A percentile compares a stretch with the other conserved stretches of the same genome.
Conservation (phyloP, 2,888 invertebrate genomes). For the Acrobasis repandana region DNA sequence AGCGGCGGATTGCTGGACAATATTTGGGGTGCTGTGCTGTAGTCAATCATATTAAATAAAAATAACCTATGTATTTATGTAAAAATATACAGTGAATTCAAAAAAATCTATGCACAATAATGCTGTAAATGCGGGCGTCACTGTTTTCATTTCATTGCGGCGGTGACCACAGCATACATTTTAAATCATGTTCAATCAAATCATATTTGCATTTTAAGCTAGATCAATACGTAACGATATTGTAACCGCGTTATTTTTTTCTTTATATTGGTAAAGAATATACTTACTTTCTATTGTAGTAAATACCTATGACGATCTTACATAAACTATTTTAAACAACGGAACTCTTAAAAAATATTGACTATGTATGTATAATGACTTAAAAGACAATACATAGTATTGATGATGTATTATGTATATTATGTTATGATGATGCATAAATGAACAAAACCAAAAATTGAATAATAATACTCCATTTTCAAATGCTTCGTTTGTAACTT, state of each 20-base stretch:
- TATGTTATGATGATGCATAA: slow-evolving; percentile 4
- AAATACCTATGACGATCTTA: background rate
- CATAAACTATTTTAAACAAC: background rate
- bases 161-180: background rate
- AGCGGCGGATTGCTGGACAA: slow-evolving; percentile 67
- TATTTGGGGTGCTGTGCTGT: slow-evolving; percentile 73
- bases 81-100: slow-evolving; percentile 57
- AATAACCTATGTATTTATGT: slow-evolving; percentile 58
- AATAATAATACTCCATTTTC: slow-evolving; percentile 25
- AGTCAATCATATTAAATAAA: slow-evolving; percentile 74
- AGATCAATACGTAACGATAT: slow-evolving; percentile 27
- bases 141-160: slow-evolving; percentile 45
- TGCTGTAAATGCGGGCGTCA: slow-evolving; percentile 57
- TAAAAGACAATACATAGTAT: slow-evolving; percentile 30
- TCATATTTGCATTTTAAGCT: slow-evolving; percentile 25
- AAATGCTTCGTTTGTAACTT: slow-evolving; percentile 17
- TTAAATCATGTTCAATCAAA: slow-evolving; percentile 17
- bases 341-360: slow-evolving; percentile 22
- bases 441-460: slow-evolving; percentile 26
- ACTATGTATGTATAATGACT: slow-evolving; percentile 21
- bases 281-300: background rate
- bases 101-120: slow-evolving; percentile 65
- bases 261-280: slow-evolving; percentile 18
- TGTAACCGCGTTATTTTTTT: slow-evolving; percentile 19
- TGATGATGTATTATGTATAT: slow-evolving; percentile 20